A percentile compares a stretch with the other conserved stretches of the same genome.
These are phyloP conservation scores for Oxyteleia sp. DNA, from an alignment of 2,888 invertebrate genomes.

Conservation along the genomic window DNA sequence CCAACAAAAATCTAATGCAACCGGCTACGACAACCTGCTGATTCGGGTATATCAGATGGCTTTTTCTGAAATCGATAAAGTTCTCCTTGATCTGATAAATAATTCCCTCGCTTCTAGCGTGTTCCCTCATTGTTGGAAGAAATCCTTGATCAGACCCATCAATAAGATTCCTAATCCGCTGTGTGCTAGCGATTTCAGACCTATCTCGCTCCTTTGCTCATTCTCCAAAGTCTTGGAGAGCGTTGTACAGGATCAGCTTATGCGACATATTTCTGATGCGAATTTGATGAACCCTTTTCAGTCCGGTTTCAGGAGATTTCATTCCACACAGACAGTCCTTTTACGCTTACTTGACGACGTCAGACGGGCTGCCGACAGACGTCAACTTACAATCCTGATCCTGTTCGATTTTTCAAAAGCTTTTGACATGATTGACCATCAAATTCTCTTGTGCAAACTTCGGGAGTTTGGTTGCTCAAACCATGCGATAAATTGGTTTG, in stretches of 20 bases:
- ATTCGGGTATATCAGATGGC: slow-evolving; percentile 1
- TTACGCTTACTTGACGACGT: slow-evolving; percentile 4
- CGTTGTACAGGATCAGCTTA: slow-evolving; percentile 47
- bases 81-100: slow-evolving; percentile 8
- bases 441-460: background rate
- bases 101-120: background rate
- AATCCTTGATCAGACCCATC: slow-evolving; percentile 37
- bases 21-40: background rate
- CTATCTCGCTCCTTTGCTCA: slow-evolving; percentile 39
- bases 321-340: slow-evolving; percentile 26
- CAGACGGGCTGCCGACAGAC: background rate
- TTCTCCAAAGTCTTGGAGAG: slow-evolving; percentile 62
- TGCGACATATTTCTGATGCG: background rate
- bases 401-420: slow-evolving; percentile 9
- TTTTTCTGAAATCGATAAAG: background rate
- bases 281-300: background rate
- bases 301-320: slow-evolving; percentile 19
- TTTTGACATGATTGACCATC: background rate
- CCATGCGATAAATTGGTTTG: slow-evolving; percentile 2
- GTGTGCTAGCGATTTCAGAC: slow-evolving; percentile 30
- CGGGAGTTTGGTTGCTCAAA: background rate
- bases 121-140: slow-evolving; percentile 25
- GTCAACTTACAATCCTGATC: background rate
- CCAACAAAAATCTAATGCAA: too few relatives aligned
- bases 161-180: slow-evolving; percentile 18